Evolutionary conservation across 2,797 vertebrate species (phyloP).

Genomic region (Potorous gilbertii): DNA sequence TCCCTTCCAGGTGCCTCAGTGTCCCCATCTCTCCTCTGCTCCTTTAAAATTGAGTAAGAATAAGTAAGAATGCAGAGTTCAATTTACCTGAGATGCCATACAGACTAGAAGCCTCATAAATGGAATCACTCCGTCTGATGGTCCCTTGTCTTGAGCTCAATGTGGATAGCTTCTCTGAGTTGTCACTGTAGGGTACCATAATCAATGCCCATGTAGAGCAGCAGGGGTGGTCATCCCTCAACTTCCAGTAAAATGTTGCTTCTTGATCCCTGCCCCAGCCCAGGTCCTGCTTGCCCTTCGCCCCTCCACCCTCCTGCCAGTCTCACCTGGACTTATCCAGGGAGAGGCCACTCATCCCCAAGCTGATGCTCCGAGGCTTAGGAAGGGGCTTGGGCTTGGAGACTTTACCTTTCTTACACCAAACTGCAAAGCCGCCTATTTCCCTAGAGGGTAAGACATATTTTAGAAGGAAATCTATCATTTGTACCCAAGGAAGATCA

Average conservation of each 20-base stretch:
- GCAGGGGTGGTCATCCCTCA: neutral
- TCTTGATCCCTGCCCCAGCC: constrained; percentile 43
- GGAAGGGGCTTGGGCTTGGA: constrained; percentile 83
- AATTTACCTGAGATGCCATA: constrained; percentile 90
- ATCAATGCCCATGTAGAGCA: constrained; percentile 35
- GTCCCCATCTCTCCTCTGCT: neutral
- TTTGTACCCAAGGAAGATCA: neutral
- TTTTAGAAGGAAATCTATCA: neutral
- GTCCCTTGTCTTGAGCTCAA: constrained; percentile 62
- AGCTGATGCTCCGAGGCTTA: constrained; percentile 86
- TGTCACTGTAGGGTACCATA: neutral
- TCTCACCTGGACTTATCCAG: constrained; percentile 81
- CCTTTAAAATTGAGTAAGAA: neutral
- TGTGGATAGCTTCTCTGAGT: neutral
- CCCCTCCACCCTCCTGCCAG: no score
- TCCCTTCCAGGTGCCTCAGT: rapidly evolving
- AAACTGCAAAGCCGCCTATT: constrained; percentile 90
- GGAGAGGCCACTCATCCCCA: constrained; percentile 86
- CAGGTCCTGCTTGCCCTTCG: rapidly evolving
- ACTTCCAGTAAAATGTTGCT: neutral
- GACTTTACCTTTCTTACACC: constrained; percentile 90
- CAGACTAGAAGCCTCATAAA: constrained; percentile 84
- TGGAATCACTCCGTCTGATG: constrained; percentile 79
- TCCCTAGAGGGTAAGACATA: constrained; percentile 84
- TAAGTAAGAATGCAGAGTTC: neutral